Percentiles rank a stretch among this genome's conserved stretches.
Conservation (phyloP, 2,797 vertebrate species). For the Peromyscus aztecus region DNA sequence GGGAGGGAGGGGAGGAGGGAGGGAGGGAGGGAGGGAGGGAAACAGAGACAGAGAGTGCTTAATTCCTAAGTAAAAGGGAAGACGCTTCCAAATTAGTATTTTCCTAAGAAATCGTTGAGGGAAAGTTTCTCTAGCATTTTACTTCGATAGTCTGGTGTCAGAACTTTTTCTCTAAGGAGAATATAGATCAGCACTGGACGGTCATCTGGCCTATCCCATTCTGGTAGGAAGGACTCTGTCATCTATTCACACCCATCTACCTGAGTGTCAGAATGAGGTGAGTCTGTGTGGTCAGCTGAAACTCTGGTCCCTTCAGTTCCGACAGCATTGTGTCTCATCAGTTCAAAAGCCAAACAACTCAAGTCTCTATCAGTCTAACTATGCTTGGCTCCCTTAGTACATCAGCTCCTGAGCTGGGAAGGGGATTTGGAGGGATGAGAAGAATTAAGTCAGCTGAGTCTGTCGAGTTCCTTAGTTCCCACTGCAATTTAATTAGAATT, state of each 20-base stretch:
- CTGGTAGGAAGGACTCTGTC: not conserved
- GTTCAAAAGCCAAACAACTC: not conserved
- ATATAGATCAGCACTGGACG: not conserved
- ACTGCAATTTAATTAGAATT: not conserved
- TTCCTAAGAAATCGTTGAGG: not conserved
- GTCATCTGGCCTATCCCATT: fast-evolving
- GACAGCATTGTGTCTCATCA: not conserved
- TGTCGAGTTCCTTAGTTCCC: not conserved
- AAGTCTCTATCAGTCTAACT: not conserved
- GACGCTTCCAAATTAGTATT: conserved; percentile 4
- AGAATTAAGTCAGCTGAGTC: not conserved
- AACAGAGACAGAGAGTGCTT: fast-evolving
- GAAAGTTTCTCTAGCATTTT: not conserved
- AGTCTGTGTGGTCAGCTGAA: not conserved
- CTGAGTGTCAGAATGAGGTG: not conserved
- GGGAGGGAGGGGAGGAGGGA: not conserved
- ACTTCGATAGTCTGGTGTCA: not conserved
- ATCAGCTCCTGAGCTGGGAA: not conserved
- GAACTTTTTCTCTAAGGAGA: not conserved
- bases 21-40: not conserved
- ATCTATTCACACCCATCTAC: not conserved
- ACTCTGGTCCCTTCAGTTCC: not conserved
- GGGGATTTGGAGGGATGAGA: not conserved
- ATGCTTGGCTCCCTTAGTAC: not conserved
- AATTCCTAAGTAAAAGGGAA: not conserved